Evolutionary conservation across 2,888 invertebrate species (phyloP).

Genomic region (Xestoiulus laeticollis): DNA sequence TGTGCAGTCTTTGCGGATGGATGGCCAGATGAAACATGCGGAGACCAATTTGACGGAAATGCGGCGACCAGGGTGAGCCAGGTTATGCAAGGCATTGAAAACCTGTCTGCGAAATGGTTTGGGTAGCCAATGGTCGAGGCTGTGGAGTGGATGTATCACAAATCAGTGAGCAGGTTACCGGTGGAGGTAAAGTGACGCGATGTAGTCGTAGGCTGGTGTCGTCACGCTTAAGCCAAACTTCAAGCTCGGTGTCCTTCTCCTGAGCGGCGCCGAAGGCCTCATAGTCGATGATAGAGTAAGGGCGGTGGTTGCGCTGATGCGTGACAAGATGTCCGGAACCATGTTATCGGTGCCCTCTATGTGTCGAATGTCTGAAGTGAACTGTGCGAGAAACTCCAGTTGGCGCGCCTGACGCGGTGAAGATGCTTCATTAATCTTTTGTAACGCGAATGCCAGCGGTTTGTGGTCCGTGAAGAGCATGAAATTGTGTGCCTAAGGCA

Average conservation of each 20-base stretch:
- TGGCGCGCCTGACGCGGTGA: not conserved
- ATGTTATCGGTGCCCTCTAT: slow-evolving; percentile 53
- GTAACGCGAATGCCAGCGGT: not conserved
- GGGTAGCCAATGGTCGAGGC: not conserved
- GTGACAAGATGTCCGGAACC: slow-evolving; percentile 53
- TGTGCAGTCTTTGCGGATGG: slow-evolving; percentile 51
- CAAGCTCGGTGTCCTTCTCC: slow-evolving; percentile 41
- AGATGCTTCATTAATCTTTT: not conserved
- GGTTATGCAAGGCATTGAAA: too few species aligned
- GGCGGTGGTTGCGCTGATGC: not conserved
- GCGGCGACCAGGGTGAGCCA: slow-evolving; percentile 45
- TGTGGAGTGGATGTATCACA: slow-evolving; percentile 35
- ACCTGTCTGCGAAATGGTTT: not conserved
- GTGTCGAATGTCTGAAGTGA: slow-evolving; percentile 53
- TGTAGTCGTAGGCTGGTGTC: slow-evolving; percentile 47
- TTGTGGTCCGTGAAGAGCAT: not conserved
- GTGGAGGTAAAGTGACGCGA: not conserved
- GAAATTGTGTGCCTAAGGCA: not conserved
- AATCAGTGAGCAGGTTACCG: slow-evolving; percentile 38
- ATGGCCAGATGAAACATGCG: slow-evolving; percentile 50
- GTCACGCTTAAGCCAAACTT: slow-evolving; percentile 36
- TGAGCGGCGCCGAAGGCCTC: slow-evolving; percentile 44
- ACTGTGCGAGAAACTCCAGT: not conserved
- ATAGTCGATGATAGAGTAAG: slow-evolving; percentile 1
- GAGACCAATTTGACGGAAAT: slow-evolving; percentile 1